Percentiles rank a stretch among this genome's conserved stretches.
Conservation (phyloP, 1,140 invertebrate species). For the Brachionus plicatilis region DNA sequence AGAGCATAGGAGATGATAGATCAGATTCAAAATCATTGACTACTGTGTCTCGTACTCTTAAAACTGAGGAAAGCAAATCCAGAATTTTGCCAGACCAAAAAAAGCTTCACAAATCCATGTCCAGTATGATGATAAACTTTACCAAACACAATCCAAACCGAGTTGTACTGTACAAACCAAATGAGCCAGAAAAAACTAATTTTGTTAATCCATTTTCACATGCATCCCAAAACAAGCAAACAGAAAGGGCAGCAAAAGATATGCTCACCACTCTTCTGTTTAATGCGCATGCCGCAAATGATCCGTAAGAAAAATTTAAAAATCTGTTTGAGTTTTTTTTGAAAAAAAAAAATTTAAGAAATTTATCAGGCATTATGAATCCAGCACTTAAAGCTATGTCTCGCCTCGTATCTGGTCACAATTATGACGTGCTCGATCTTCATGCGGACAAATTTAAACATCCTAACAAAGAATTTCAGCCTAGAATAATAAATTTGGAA, state of each 20-base stretch:
- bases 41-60: neutral
- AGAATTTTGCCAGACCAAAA: slow-evolving; percentile 4
- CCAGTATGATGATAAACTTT: neutral
- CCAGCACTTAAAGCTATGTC: slow-evolving; percentile 30
- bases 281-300: neutral
- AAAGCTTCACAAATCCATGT: slow-evolving; percentile 14
- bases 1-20: neutral
- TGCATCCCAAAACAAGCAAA: neutral
- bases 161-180: neutral
- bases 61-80: neutral
- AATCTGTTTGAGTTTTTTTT: neutral
- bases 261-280: neutral
- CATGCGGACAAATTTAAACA: slow-evolving; percentile 28
- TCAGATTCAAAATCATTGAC: neutral
- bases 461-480: slow-evolving; percentile 12
- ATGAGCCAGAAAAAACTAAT: neutral
- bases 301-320: neutral
- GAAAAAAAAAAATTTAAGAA: neutral
- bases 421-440: slow-evolving; percentile 8
- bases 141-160: neutral
- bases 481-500: neutral
- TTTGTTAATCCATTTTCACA: neutral
- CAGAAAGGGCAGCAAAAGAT: neutral
- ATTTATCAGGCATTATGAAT: neutral
- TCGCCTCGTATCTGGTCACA: slow-evolving; percentile 9